phyloP scores from a whole-genome alignment of 2,797 vertebrate species.

The Brachyalestes nurse region DNA sequence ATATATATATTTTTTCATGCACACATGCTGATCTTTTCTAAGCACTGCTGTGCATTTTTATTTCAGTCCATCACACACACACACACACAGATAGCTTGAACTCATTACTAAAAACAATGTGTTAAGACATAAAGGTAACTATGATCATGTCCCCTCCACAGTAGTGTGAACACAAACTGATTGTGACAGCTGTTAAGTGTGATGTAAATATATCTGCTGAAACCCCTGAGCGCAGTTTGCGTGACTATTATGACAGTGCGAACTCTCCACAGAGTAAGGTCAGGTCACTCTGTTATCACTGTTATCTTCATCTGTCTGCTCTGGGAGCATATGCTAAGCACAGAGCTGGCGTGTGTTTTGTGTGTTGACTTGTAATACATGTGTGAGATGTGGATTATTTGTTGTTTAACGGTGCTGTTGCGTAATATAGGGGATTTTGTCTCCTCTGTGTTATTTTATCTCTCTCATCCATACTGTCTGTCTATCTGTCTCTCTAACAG shows the following conservation, averaged over 20 bases:
- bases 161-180: background rate
- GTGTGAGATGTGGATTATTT: background rate
- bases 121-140: background rate
- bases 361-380: background rate
- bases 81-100: background rate
- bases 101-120: background rate
- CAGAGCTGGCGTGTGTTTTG: background rate
- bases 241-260: background rate
- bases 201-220: constrained; percentile 6
- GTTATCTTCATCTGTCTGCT: background rate
- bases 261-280: background rate
- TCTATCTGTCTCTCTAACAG: background rate
- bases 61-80: background rate
- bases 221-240: background rate
- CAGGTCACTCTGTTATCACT: background rate
- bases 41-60: too few species aligned
- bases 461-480: background rate
- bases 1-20: too few species aligned
- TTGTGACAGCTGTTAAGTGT: background rate
- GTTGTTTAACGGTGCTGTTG: background rate
- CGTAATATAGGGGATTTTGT: background rate
- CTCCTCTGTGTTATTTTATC: background rate
- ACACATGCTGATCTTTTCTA: too few species aligned
- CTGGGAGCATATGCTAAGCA: background rate
- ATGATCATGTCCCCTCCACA: background rate